Conservation (phyloP, 1,140 invertebrate genomes). For the Drosophila asahinai region DNA sequence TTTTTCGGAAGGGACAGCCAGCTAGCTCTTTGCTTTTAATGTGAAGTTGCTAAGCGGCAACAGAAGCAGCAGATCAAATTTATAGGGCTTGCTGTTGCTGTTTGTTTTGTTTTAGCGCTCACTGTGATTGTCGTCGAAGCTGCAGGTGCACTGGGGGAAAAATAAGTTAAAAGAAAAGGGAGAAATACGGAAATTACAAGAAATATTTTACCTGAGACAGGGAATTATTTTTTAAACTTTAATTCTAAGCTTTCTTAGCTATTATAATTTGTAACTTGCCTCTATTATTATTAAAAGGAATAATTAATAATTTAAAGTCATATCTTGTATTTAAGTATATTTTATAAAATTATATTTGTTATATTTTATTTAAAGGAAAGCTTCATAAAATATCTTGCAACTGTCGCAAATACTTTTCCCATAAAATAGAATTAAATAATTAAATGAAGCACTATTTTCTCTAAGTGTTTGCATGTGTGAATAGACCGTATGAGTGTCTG, state of each 20-base stretch:
- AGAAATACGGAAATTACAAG: neutral
- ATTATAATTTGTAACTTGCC: neutral
- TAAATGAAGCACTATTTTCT: neutral
- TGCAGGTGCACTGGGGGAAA: slow-evolving; percentile 5
- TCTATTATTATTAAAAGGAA: neutral
- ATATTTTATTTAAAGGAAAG: no score
- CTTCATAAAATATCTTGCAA: neutral
- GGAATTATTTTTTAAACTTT: neutral
- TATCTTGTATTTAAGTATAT: neutral
- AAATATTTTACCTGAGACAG: no score
- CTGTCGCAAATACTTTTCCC: neutral
- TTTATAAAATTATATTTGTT: no score
- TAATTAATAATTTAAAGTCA: no score
- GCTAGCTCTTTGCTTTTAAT: slow-evolving; percentile 54
- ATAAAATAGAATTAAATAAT: neutral
- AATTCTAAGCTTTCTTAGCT: neutral
- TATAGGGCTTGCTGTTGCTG: slow-evolving; percentile 51
- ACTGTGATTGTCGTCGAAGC: slow-evolving; percentile 62
- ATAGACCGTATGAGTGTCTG: slow-evolving; percentile 30
- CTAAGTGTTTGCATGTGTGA: slow-evolving; percentile 13
- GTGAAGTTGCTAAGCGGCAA: slow-evolving; percentile 65
- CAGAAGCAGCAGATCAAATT: slow-evolving; percentile 47
- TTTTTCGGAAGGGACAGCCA: slow-evolving; percentile 14
- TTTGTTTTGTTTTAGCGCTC: slow-evolving; percentile 69
- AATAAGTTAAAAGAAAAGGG: neutral